phyloP scores from a whole-genome alignment of 2,888 invertebrate genomes.

The Drosophila lacicola region DNA sequence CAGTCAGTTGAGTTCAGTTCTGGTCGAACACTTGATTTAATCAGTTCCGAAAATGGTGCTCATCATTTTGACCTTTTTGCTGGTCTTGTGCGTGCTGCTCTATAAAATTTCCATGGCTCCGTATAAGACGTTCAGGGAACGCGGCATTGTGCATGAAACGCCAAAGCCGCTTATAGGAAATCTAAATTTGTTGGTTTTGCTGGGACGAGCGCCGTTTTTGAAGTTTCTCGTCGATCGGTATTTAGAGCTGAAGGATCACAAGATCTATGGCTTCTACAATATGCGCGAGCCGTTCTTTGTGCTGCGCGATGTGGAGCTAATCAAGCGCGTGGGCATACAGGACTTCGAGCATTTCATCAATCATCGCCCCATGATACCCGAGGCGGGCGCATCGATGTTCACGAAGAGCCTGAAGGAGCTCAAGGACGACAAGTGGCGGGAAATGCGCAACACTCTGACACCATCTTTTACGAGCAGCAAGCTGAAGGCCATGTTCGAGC shows the following conservation, averaged over 20 bases:
- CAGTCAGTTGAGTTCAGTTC: conserved; percentile 21
- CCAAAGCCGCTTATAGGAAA: conserved; percentile 62
- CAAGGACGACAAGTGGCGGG: conserved; percentile 83
- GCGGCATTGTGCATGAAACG: conserved; percentile 43
- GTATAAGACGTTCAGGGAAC: conserved; percentile 41
- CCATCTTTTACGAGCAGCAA: conserved; percentile 85
- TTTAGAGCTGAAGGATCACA: conserved; percentile 53
- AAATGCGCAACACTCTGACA: conserved; percentile 85
- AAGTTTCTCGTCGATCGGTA: conserved; percentile 38
- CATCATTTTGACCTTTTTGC: conserved; percentile 19
- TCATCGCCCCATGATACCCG: conserved; percentile 72
- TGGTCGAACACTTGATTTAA: not conserved
- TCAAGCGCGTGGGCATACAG: conserved; percentile 86
- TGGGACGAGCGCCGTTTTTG: conserved; percentile 44
- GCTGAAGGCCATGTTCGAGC: conserved; percentile 85
- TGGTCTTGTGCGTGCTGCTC: conserved; percentile 37
- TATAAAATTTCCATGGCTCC: conserved; percentile 52
- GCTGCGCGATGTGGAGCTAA: conserved; percentile 86
- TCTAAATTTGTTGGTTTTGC: conserved; percentile 30
- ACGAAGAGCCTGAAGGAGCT: conserved; percentile 85
- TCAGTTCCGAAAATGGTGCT: conserved; percentile 46
- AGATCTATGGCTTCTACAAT: conserved; percentile 85
- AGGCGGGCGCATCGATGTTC: conserved; percentile 85
- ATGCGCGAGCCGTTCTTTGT: conserved; percentile 84
- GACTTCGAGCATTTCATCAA: conserved; percentile 87